Evolutionary conservation across 2,888 invertebrate genomes (phyloP).

Genomic region (Hemistola chrysoprasaria): DNA sequence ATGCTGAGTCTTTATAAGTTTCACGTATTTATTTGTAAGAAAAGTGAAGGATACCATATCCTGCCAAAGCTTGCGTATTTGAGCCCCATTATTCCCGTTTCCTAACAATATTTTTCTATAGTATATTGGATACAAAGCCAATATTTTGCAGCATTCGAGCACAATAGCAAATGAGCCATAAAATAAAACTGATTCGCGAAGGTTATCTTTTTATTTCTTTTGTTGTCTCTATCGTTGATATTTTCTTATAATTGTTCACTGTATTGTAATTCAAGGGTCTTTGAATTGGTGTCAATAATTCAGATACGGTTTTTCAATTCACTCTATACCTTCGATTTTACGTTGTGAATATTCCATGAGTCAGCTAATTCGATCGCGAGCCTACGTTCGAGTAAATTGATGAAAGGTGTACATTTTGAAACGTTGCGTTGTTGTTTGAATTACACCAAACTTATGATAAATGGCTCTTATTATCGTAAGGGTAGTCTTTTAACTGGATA

Average conservation of each 20-base stretch:
- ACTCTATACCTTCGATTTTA: slow-evolving; percentile 6
- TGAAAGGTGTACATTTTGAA: neutral
- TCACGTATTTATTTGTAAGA: no score
- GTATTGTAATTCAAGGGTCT: slow-evolving; percentile 21
- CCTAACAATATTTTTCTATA: slow-evolving; percentile 1
- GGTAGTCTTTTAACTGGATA: no score
- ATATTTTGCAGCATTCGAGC: slow-evolving; percentile 1
- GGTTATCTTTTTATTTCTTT: slow-evolving; percentile 13
- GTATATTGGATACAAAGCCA: slow-evolving; percentile 2
- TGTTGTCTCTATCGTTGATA: slow-evolving; percentile 26
- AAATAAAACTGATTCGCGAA: slow-evolving; percentile 11
- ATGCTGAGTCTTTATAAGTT: no score
- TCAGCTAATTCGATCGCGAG: slow-evolving; percentile 23
- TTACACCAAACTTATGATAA: no score
- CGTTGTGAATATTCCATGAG: slow-evolving; percentile 17
- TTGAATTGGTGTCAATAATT: slow-evolving; percentile 16
- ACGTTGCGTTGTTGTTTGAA: no score
- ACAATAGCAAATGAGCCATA: slow-evolving; percentile 10
- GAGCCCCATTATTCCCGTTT: slow-evolving; percentile 1
- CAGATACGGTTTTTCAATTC: slow-evolving; percentile 3
- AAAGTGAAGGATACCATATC: no score
- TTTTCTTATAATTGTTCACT: slow-evolving; percentile 25
- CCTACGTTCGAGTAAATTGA: slow-evolving; percentile 5
- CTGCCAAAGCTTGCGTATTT: no score
- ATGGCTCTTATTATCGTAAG: no score